Evolutionary conservation across 2,797 vertebrate species (phyloP), one percentile per base, ranked within the genome.

Genomic region (Gastrophryne carolinensis): DNA sequence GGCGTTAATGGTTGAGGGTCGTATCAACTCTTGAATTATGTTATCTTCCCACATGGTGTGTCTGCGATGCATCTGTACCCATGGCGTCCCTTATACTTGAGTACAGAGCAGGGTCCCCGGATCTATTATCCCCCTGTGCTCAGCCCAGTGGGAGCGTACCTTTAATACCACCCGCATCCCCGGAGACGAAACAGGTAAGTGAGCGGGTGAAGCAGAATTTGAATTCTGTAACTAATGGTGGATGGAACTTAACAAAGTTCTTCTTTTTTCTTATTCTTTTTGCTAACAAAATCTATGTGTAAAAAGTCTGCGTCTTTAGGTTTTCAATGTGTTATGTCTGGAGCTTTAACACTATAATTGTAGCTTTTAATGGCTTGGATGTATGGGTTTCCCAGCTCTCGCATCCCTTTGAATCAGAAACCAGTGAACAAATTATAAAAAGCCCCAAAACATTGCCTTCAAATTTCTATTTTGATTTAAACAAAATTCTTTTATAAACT

Each of bases 161-260:
- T 96, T 96, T 91, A 95, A 93, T 88, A 95, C 93, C 73, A 92
- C 92, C 58, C 92, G 93, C 77, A 85, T 91, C 79, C 94, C 94
- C 1, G 93, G 93, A 84, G 82, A 88, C 84, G 90, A 92, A 78
- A 92, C 88, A 17, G 94, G 95, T 96, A 91, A 92, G 82, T 50
- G 57, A 58, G 60, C 66, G 64, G 71, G 85, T 82, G 70, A 75
- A 63, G 73, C 72, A 71, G 12, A 66, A 49, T 54, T 57, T 58
- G 12, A 47, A 10, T 44, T 49, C 66, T 50, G 41, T 71, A n/a
- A n/a, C n/a, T n/a, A n/a, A 35, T 60, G 75, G 75, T 78, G 60
- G 37, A 72, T 21, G 52, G 68, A 24, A 39, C 50, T 52, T 78
- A 65, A 72, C 41, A 58, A 64, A 53, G 24, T 29, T 52, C n/a